Conservation (phyloP, 2,888 invertebrate genomes). For the Ellobium chinense region DNA sequence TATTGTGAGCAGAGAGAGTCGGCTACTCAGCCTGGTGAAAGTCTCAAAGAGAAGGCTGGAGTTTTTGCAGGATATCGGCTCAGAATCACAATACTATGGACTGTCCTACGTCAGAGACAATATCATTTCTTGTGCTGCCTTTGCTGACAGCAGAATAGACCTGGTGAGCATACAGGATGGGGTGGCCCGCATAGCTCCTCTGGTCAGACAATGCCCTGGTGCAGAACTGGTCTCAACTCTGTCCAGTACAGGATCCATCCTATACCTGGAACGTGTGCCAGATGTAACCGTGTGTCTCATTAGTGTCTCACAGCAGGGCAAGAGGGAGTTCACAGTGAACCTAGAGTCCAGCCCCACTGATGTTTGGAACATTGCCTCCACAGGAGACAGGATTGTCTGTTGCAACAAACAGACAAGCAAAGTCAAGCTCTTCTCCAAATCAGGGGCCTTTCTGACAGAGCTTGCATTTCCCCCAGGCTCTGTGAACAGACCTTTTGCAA, state of each 20-base stretch:
- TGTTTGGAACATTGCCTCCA: conserved; percentile 37
- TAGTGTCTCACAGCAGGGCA: conserved; percentile 15
- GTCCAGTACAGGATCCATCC: conserved; percentile 7
- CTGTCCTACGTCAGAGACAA: conserved; percentile 19
- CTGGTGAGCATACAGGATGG: conserved; percentile 29
- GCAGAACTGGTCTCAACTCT: conserved; percentile 34
- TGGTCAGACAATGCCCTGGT: conserved; percentile 5
- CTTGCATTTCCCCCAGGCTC: neutral
- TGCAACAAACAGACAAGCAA: conserved; percentile 31
- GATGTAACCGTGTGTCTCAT: conserved; percentile 4
- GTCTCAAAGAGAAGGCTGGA: conserved; percentile 36
- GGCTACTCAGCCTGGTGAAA: conserved; percentile 19
- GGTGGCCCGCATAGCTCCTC: neutral
- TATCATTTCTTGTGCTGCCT: conserved; percentile 30
- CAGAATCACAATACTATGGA: conserved; percentile 33
- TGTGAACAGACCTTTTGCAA: conserved; percentile 36
- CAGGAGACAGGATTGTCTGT: conserved; percentile 29
- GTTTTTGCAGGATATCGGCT: conserved; percentile 11
- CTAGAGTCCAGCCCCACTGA: conserved; percentile 12
- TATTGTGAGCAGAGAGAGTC: conserved; percentile 16
- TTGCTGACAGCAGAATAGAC: conserved; percentile 31
- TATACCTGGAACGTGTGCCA: conserved; percentile 28
- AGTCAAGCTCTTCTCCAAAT: conserved; percentile 12
- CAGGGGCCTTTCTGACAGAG: neutral
- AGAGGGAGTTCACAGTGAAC: neutral